Evolutionary conservation across 2,888 invertebrate species (phyloP).

Genomic region (Empis livida): DNA sequence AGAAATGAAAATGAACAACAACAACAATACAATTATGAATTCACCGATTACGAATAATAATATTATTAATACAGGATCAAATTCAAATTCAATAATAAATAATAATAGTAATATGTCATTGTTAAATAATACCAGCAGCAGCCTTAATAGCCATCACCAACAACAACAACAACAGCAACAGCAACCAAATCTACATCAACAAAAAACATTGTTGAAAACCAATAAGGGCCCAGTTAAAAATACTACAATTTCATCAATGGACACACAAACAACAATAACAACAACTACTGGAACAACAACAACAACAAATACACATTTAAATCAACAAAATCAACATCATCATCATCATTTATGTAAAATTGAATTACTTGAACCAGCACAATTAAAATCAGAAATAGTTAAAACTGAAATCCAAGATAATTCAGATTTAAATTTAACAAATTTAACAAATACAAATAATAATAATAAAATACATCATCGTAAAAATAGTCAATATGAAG

Average conservation of each 20-base stretch:
- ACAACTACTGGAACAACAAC: background rate
- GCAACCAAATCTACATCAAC: constrained; percentile 10
- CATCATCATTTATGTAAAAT: constrained; percentile 18
- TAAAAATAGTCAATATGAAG: constrained; percentile 28
- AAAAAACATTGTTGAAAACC: constrained; percentile 23
- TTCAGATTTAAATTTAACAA: background rate
- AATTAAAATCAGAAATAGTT: constrained; percentile 23
- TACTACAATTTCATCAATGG: constrained; percentile 13
- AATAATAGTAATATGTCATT: background rate
- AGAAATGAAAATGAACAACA: constrained; percentile 6
- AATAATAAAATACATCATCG: constrained; percentile 1
- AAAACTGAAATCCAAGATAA: constrained; percentile 16
- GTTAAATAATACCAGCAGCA: constrained; percentile 8
- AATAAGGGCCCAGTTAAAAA: constrained; percentile 35
- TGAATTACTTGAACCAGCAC: constrained; percentile 18
- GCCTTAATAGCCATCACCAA: constrained; percentile 11
- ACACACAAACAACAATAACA: background rate
- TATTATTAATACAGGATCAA: background rate
- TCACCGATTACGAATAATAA: background rate
- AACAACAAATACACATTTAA: constrained; percentile 3
- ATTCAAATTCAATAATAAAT: background rate
- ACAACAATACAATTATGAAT: constrained; percentile 13
- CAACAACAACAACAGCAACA: constrained; percentile 18
- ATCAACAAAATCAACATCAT: constrained; percentile 16
- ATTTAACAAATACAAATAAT: too few species aligned